phyloP scores from a whole-genome alignment of 2,888 invertebrate genomes.

The Aethes cnicana region DNA sequence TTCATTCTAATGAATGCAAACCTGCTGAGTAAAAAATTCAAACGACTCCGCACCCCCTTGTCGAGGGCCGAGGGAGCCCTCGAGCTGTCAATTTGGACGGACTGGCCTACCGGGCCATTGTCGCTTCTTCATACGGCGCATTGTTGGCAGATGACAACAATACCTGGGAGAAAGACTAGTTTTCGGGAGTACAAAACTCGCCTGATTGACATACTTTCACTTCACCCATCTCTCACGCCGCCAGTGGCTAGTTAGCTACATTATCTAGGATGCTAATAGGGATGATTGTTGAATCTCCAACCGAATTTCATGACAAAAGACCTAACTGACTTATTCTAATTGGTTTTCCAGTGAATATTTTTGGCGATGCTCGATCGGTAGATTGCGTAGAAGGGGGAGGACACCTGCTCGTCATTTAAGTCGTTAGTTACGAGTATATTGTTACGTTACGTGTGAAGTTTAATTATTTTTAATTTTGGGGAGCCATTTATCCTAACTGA shows the following conservation, averaged over 20 bases:
- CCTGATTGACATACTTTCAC: conserved; percentile 61
- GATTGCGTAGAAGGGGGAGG: no score
- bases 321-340: conserved; percentile 14
- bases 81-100: conserved; percentile 63
- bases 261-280: conserved; percentile 45
- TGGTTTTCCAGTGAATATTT: conserved; percentile 6
- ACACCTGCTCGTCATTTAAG: conserved; percentile 1
- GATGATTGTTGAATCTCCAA: conserved; percentile 11
- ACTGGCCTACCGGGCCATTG: conserved; percentile 58
- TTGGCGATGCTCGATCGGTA: background rate
- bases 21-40: conserved; percentile 41
- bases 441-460: no score
- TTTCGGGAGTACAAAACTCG: conserved; percentile 63
- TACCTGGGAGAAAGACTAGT: conserved; percentile 64
- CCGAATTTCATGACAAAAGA: conserved; percentile 16
- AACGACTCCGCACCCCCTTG: conserved; percentile 47
- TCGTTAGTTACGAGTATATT: no score
- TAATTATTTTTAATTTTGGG: no score
- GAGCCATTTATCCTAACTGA: no score
- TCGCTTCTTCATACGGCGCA: conserved; percentile 66
- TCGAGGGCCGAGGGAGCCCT: conserved; percentile 57
- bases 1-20: conserved; percentile 35
- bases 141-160: conserved; percentile 68
- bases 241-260: conserved; percentile 48
- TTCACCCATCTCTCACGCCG: conserved; percentile 57